Percentiles rank a stretch among this genome's conserved stretches.
Conservation (phyloP, 2,888 invertebrate genomes). For the Ophioninae sp. region DNA sequence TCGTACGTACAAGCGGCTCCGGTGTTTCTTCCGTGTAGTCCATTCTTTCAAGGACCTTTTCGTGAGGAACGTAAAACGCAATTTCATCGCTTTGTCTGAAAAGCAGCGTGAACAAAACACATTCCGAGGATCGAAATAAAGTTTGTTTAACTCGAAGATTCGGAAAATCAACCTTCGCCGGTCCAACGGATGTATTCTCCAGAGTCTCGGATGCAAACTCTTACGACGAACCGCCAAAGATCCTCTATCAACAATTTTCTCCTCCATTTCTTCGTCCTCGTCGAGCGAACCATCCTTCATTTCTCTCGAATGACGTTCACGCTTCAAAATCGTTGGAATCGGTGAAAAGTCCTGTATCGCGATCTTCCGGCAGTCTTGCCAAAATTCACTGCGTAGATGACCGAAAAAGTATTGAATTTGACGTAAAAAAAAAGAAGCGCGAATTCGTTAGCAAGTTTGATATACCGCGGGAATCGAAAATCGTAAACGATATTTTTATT, state of each 20-base stretch:
- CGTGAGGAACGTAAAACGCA: slow-evolving; percentile 85
- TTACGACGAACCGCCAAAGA: slow-evolving; percentile 15
- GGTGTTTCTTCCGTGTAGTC: slow-evolving; percentile 83
- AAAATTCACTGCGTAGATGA: neutral
- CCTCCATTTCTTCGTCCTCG: neutral
- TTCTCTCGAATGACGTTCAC: neutral
- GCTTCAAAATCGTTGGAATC: neutral
- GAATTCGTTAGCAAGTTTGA: neutral
- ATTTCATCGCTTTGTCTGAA: slow-evolving; percentile 75
- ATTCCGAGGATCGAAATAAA: neutral
- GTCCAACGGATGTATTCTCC: slow-evolving; percentile 47
- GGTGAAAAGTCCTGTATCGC: neutral
- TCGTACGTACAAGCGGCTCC: slow-evolving; percentile 84
- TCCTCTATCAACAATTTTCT: neutral
- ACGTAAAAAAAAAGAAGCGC: neutral
- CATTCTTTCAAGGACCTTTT: slow-evolving; percentile 84
- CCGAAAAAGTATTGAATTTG: neutral
- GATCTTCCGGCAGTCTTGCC: neutral
- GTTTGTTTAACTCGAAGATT: neutral
- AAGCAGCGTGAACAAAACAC: neutral
- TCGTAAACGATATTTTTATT: neutral
- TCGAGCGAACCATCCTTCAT: neutral
- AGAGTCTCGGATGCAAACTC: slow-evolving; percentile 43
- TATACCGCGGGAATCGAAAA: neutral
- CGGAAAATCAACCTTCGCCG: slow-evolving; percentile 33